phyloP scores from a whole-genome alignment of 2,888 invertebrate species.

The Fragum fragum region DNA sequence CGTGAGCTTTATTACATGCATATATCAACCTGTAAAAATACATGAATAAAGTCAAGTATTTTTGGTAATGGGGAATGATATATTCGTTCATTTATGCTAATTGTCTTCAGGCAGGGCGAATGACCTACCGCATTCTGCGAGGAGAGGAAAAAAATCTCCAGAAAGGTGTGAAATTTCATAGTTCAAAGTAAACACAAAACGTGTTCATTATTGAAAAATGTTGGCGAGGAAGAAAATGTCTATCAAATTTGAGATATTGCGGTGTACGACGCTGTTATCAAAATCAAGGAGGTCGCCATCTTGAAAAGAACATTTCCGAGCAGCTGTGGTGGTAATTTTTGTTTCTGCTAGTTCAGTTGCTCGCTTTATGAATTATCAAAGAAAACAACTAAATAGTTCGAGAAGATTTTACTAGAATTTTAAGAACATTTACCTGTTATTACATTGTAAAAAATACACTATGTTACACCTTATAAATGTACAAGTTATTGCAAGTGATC shows the following conservation, averaged over 20 bases:
- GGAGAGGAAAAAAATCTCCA: constrained; percentile 30
- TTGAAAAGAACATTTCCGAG: constrained; percentile 12
- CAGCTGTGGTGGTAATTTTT: constrained; percentile 8
- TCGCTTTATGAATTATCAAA: too few species aligned
- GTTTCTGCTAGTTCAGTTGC: too few species aligned
- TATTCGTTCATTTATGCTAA: background rate
- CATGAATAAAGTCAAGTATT: too few species aligned
- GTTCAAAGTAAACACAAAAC: constrained; percentile 56
- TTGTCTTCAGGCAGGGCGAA: constrained; percentile 13
- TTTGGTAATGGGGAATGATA: background rate
- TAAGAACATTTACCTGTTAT: too few species aligned
- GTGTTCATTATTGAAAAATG: constrained; percentile 35
- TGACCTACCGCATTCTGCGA: constrained; percentile 48
- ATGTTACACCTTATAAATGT: too few species aligned
- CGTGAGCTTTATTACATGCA: too few species aligned
- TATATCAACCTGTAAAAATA: too few species aligned
- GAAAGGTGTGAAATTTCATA: constrained; percentile 61
- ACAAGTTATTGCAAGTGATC: too few species aligned
- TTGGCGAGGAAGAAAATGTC: constrained; percentile 33
- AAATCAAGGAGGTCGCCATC: constrained; percentile 18
- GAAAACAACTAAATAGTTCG: too few species aligned
- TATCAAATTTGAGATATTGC: constrained; percentile 22
- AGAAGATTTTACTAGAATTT: too few species aligned
- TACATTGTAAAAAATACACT: too few species aligned
- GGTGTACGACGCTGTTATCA: constrained; percentile 4